These are phyloP conservation scores for Nycticebus coucang DNA, from an alignment of 2,113 vertebrate species.

Conservation along the genomic window DNA sequence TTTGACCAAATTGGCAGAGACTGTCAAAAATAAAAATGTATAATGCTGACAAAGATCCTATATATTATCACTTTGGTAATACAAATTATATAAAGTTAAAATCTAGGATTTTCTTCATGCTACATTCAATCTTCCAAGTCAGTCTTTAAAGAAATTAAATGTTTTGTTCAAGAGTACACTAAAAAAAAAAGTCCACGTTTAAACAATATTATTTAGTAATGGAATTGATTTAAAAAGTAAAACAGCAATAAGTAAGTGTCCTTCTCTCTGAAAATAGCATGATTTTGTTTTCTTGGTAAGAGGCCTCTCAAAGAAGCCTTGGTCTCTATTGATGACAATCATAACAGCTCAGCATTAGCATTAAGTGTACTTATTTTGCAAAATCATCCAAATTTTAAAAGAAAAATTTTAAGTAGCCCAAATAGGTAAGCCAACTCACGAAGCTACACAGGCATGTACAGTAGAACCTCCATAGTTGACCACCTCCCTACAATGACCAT, in stretches of 20 bases:
- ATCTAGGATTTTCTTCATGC: neutral
- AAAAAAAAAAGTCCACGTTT: slow-evolving; percentile 52
- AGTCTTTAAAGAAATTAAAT: slow-evolving; percentile 42
- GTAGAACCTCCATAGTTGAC: too few relatives aligned
- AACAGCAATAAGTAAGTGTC: neutral
- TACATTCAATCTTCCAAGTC: neutral
- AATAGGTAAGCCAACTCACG: slow-evolving; percentile 29
- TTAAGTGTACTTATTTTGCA: neutral
- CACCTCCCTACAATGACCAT: too few relatives aligned
- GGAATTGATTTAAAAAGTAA: slow-evolving; percentile 1
- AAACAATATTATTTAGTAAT: slow-evolving; percentile 4
- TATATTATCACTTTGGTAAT: neutral
- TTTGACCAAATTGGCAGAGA: slow-evolving; percentile 36
- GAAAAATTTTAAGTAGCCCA: neutral
- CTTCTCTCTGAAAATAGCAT: neutral
- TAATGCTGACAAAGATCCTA: slow-evolving; percentile 19
- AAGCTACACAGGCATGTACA: neutral
- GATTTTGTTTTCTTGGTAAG: slow-evolving; percentile 37
- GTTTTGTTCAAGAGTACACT: neutral
- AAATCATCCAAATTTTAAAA: neutral
- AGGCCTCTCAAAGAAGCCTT: neutral
- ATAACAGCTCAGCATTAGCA: neutral
- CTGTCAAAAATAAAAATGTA: neutral
- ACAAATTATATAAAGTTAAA: neutral
- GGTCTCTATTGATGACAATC: neutral